Base-by-base conservation (phyloP, 2,797 vertebrate genomes). In the Platyrinchus mystaceus region DNA sequence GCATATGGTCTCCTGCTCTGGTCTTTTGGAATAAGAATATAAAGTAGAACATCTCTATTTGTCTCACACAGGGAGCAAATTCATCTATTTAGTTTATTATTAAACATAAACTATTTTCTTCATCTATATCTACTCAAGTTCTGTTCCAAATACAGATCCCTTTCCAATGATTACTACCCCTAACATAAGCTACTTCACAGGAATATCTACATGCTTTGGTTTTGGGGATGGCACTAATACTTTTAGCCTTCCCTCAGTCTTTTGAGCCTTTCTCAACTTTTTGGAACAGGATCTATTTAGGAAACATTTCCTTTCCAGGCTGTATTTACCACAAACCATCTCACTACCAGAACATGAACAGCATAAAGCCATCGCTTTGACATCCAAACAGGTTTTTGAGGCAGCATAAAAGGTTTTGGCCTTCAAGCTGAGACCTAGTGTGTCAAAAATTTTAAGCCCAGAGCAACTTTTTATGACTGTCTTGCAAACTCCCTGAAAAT, bases 401-500 rank as follows among this genome's bases (percentile, higher is more conserved):
- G 20, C 85, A 32, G n/a, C 10, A 52, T 55, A 70, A 85, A 87
- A 79, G 41, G 37, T 73, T 82, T 73, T 76, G 41, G 13, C 30
- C 79, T 90, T 74, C 43, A 83, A 89, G n/a, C 7, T 76, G 23
- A 81, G 46, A 60, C 16, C 20, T 82, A 22, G 10, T 43, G 10
- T 70, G 43, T 52, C 62, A 81, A 81, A 67, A 91, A 89, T 67
- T 85, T 89, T 73, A 88, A 96, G 47, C 62, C 66, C 73, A 84
- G 66, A 93, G 55, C 21, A 0, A 86, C 3, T 10, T 86, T 92
- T 86, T 92, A 43, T 63, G 55, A 66, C 28, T 12, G 44, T 39
- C 76, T 87, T 82, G 36, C 44, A 91, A 95, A 66, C 16, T 23
- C 50, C 75, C 59, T 79, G 47, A 91, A 94, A 94, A 94, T 46